Conservation (phyloP, 2,888 invertebrate species). For the Loripinus fragilis region DNA sequence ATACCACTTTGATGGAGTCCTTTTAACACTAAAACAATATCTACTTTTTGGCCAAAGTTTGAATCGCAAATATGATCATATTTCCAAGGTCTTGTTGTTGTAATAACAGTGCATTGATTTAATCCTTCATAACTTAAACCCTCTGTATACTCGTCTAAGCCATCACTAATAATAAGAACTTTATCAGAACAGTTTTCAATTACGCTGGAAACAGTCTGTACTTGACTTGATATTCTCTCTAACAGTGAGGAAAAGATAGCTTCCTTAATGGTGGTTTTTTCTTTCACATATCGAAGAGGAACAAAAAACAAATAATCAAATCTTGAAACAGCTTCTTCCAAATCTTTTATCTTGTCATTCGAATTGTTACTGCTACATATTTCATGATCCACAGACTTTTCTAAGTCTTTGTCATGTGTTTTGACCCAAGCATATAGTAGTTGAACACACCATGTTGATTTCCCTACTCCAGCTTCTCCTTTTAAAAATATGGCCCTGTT, state of each 20-base stretch:
- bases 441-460: background rate
- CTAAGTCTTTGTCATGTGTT: background rate
- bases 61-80: background rate
- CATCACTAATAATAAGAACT: background rate
- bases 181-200: background rate
- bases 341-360: background rate
- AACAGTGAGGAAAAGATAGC: background rate
- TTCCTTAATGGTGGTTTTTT: background rate
- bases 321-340: background rate
- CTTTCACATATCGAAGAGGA: background rate
- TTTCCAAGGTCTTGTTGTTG: slow-evolving; percentile 3
- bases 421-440: background rate
- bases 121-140: background rate
- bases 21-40: background rate
- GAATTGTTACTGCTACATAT: background rate
- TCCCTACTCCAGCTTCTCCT: slow-evolving; percentile 1
- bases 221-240: background rate
- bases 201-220: background rate
- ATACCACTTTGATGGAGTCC: background rate
- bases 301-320: background rate
- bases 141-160: background rate
- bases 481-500: background rate
- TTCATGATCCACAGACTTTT: background rate
- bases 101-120: background rate
- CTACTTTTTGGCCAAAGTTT: background rate